Conservation (phyloP, 1,140 invertebrate species). For the Laupala kohalensis region DNA sequence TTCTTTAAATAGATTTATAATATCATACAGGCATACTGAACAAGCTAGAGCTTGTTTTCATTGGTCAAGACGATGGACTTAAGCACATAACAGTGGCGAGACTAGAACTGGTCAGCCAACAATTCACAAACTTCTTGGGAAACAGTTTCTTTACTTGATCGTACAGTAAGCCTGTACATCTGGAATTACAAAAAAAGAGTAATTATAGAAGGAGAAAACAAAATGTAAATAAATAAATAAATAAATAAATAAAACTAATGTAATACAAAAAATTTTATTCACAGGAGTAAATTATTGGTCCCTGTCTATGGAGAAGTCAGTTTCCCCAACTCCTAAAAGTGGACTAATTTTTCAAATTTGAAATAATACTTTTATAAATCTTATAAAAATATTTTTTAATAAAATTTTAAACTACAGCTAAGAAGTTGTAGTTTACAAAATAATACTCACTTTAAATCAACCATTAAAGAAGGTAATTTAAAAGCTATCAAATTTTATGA, state of each 20-base stretch:
- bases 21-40: not conserved
- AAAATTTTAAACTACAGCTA: too few relatives aligned
- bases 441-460: too few relatives aligned
- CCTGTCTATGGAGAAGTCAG: too few relatives aligned
- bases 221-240: not conserved
- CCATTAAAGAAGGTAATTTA: too few relatives aligned
- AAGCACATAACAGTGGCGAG: not conserved
- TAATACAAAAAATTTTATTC: not conserved
- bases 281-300: too few relatives aligned
- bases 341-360: too few relatives aligned
- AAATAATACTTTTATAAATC: too few relatives aligned
- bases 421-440: too few relatives aligned
- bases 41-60: not conserved
- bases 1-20: not conserved
- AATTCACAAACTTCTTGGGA: constrained; percentile 81
- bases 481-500: too few relatives aligned
- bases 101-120: constrained; percentile 70
- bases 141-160: constrained; percentile 90
- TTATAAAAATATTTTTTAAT: too few relatives aligned
- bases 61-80: not conserved
- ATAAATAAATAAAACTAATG: not conserved
- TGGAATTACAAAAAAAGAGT: constrained; percentile 33
- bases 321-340: too few relatives aligned
- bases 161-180: constrained; percentile 95
- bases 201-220: not conserved